These are phyloP conservation scores for Apteryx mantelli DNA, from an alignment of 2,113 vertebrate genomes.

Conservation along the genomic window DNA sequence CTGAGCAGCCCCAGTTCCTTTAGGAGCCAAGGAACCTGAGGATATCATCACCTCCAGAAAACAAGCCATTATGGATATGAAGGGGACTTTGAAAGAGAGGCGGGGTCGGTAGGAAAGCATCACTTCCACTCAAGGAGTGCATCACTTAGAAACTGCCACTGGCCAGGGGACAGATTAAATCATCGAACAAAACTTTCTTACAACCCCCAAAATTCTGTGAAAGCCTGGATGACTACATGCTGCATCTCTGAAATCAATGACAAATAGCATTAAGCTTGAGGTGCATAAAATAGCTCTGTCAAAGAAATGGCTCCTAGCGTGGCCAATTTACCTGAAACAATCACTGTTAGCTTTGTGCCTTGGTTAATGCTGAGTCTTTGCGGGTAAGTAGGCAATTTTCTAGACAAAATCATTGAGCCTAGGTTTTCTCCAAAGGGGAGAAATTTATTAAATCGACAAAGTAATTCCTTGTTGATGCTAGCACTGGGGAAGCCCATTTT, in stretches of 20 bases:
- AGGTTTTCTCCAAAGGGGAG: not conserved
- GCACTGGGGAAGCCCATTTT: not conserved
- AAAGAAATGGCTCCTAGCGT: not conserved
- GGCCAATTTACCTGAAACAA: not conserved
- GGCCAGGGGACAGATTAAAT: not conserved
- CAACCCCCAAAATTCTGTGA: not conserved
- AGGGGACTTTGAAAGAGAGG: not conserved
- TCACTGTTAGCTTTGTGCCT: not conserved
- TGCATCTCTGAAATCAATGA: conserved; percentile 9
- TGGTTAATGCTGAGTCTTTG: not conserved
- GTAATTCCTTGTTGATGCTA: not conserved
- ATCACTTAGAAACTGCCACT: not conserved
- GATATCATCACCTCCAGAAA: not conserved
- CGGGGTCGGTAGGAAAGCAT: not conserved
- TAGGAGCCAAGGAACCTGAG: not conserved
- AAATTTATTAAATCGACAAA: not conserved
- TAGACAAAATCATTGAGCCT: not conserved
- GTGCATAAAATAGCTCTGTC: not conserved
- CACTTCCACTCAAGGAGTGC: not conserved
- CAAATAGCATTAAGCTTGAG: conserved; percentile 13
- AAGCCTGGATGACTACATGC: not conserved
- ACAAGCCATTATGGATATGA: not conserved
- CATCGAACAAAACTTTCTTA: not conserved
- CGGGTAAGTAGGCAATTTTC: not conserved
- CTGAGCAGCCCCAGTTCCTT: not conserved